phyloP scores from a whole-genome alignment of 2,797 vertebrate genomes.

The Perodicticus potto region DNA sequence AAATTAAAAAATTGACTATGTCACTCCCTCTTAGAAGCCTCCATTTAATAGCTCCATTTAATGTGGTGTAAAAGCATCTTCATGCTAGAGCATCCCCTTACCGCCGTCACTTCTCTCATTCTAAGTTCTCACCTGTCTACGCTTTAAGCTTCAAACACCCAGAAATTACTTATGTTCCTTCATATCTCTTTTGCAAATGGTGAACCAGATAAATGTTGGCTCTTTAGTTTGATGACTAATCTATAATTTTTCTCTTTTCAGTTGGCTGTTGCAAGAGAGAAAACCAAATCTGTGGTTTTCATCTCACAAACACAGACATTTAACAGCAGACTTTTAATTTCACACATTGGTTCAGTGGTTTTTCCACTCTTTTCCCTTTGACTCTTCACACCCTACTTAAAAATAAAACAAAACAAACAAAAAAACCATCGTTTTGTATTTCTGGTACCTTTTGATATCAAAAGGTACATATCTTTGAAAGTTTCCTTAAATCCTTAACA shows the following conservation, averaged over 20 bases:
- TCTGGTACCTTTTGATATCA: neutral
- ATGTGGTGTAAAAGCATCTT: neutral
- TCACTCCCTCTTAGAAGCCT: neutral
- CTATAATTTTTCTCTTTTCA: neutral
- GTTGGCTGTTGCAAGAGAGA: neutral
- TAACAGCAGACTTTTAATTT: constrained; percentile 3
- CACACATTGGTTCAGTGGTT: neutral
- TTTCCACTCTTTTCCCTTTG: neutral
- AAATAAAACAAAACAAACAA: neutral
- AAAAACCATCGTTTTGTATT: neutral
- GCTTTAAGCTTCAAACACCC: too few species aligned
- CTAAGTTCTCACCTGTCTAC: neutral
- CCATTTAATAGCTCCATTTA: neutral
- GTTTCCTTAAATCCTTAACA: neutral
- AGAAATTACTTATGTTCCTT: neutral
- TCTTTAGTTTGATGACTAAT: neutral
- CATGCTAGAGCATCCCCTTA: neutral
- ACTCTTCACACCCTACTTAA: neutral
- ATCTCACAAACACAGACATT: neutral
- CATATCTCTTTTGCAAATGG: neutral
- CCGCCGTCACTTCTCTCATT: neutral
- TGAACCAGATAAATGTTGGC: neutral
- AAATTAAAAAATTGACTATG: neutral
- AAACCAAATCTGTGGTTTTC: neutral
- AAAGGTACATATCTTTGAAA: neutral